Conservation (phyloP, 2,888 invertebrate genomes). For the Ethmia dodecea region DNA sequence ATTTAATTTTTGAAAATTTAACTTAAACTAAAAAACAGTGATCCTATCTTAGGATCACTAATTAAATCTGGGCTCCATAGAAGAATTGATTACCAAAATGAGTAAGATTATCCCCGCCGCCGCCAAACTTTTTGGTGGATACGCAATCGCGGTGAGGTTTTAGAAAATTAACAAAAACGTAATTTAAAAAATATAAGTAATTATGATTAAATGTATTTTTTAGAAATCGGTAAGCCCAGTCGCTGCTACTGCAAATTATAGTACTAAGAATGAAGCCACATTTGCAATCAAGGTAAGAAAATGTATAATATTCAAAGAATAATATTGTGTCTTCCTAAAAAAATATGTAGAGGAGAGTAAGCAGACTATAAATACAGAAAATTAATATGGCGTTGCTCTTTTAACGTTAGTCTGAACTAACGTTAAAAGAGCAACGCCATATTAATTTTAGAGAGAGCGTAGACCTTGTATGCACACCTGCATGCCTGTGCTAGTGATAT, state of each 20-base stretch:
- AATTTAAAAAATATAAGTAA: slow-evolving; percentile 4
- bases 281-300: slow-evolving; percentile 80
- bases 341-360: too few species aligned
- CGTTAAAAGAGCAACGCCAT: too few species aligned
- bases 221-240: slow-evolving; percentile 59
- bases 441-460: too few species aligned
- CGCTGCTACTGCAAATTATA: slow-evolving; percentile 66
- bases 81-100: slow-evolving; percentile 50
- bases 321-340: too few species aligned
- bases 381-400: too few species aligned
- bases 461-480: too few species aligned
- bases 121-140: slow-evolving; percentile 50
- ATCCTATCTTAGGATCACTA: slow-evolving; percentile 38
- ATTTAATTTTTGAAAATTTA: neutral
- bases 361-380: too few species aligned
- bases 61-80: slow-evolving; percentile 55
- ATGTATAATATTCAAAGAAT: too few species aligned
- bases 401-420: too few species aligned
- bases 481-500: too few species aligned
- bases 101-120: slow-evolving; percentile 59
- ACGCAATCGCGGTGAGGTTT: slow-evolving; percentile 46
- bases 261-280: slow-evolving; percentile 77
- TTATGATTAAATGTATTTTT: slow-evolving; percentile 16
- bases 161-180: too few species aligned
- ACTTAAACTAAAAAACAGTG: slow-evolving; percentile 20